phyloP scores from a whole-genome alignment of 2,797 vertebrate genomes.

The Leptoclinus maculatus region DNA sequence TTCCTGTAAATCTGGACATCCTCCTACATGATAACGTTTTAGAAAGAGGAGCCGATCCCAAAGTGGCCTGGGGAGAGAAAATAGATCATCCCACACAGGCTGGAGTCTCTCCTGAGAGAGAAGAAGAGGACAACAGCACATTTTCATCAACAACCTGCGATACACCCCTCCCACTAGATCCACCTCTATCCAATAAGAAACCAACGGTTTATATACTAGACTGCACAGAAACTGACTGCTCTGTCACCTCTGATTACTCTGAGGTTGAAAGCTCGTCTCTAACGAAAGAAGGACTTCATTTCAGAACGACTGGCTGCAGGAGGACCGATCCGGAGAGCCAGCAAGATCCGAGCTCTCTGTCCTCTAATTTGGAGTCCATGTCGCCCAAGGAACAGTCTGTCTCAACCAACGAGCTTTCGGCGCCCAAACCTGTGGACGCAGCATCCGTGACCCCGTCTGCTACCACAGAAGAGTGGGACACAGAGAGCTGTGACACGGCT shows the following conservation, averaged over 20 bases:
- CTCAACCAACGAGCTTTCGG: conserved; percentile 71
- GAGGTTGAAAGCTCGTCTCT: conserved; percentile 83
- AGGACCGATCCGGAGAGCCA: conserved; percentile 48
- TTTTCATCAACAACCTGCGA: conserved; percentile 84
- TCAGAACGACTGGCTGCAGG: conserved; percentile 48
- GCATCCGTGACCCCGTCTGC: conserved; percentile 52
- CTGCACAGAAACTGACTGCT: conserved; percentile 92
- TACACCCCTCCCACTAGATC: conserved; percentile 83
- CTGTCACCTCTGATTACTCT: conserved; percentile 90
- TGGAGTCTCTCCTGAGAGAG: conserved; percentile 57
- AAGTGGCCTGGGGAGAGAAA: conserved; percentile 60
- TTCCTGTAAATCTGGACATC: conserved; percentile 61
- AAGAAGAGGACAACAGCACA: conserved; percentile 78
- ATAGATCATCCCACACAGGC: conserved; percentile 29
- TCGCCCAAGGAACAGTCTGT: conserved; percentile 71
- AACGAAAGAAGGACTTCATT: conserved; percentile 66
- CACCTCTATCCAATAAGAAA: conserved; percentile 83
- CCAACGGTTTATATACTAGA: conserved; percentile 79
- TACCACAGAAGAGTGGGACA: conserved; percentile 80
- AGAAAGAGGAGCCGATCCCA: conserved; percentile 52
- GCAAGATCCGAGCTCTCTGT: conserved; percentile 76
- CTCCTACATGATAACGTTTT: conserved; percentile 55
- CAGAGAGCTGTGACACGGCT: conserved; percentile 76
- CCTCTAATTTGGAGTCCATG: conserved; percentile 80
- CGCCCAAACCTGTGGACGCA: conserved; percentile 46